phyloP scores from a whole-genome alignment of 2,888 invertebrate species.

The Pandemis cinnamomeana region DNA sequence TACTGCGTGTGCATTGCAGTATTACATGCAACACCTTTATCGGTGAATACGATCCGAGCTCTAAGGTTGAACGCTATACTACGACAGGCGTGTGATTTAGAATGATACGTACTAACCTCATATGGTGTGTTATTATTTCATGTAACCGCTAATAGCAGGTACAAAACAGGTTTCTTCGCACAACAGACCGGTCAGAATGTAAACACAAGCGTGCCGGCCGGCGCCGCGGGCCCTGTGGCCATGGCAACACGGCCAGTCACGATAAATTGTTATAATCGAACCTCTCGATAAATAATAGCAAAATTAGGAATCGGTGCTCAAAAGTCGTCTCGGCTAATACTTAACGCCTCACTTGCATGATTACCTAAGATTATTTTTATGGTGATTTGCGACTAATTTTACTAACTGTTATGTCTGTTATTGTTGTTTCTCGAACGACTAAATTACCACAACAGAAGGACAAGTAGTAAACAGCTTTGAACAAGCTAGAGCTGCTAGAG shows the following conservation, averaged over 20 bases:
- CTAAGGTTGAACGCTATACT: background rate
- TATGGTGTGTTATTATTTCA: constrained; percentile 16
- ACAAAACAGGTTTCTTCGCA: constrained; percentile 64
- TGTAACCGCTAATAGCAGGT: constrained; percentile 36
- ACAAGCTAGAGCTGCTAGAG: no score
- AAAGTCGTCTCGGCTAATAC: no score
- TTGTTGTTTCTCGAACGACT: no score
- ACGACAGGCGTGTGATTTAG: background rate
- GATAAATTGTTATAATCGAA: background rate
- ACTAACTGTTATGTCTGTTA: no score
- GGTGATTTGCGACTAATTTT: no score
- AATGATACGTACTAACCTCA: background rate
- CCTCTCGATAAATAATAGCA: no score
- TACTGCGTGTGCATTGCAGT: no score
- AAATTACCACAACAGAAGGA: no score
- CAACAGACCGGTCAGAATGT: constrained; percentile 69
- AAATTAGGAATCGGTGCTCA: no score
- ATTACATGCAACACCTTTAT: background rate
- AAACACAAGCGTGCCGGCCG: constrained; percentile 65
- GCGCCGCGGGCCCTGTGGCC: constrained; percentile 29
- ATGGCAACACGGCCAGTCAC: background rate
- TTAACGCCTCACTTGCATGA: no score
- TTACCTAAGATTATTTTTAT: no score
- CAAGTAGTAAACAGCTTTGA: no score
- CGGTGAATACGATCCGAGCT: background rate